Evolutionary conservation across 35 echinoderm and acorn worm species (phyloP).

Genomic region (Apostichopus parvimensis): DNA sequence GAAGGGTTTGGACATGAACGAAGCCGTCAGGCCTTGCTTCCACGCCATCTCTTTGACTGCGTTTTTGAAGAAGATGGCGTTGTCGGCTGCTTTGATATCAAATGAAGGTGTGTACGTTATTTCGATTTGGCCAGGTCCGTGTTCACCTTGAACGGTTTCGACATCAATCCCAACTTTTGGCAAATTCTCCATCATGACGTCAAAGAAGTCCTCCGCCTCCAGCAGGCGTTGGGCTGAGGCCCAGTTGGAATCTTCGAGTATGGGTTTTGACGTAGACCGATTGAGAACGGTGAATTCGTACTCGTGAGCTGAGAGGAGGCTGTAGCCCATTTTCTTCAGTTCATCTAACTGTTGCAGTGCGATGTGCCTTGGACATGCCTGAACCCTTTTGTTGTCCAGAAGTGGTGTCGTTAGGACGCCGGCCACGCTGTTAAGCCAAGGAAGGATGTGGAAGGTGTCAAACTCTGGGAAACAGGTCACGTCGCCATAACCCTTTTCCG

Average conservation of each 20-base stretch:
- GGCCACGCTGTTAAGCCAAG: conserved; percentile 71
- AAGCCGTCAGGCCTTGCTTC: conserved; percentile 61
- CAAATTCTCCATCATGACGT: conserved; percentile 39
- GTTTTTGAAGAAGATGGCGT: conserved; percentile 67
- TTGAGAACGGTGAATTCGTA: conserved; percentile 71
- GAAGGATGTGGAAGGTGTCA: conserved; percentile 61
- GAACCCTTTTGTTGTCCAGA: conserved; percentile 37
- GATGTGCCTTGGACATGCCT: conserved; percentile 54
- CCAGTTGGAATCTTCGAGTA: conserved; percentile 29
- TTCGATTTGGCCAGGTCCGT: conserved; percentile 68
- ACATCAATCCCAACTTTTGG: conserved; percentile 63
- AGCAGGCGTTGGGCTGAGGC: conserved; percentile 36
- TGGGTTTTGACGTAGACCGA: conserved; percentile 46
- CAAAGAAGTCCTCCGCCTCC: conserved; percentile 38
- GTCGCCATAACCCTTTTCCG: conserved; percentile 49
- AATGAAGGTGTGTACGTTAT: conserved; percentile 72
- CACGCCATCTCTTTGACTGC: conserved; percentile 75
- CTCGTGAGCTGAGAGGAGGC: conserved; percentile 64
- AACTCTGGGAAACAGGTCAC: conserved; percentile 64
- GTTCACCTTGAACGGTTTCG: conserved; percentile 66
- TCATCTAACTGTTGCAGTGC: conserved; percentile 55
- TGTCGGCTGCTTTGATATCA: conserved; percentile 78
- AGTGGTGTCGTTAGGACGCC: conserved; percentile 39
- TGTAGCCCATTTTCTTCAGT: conserved; percentile 69
- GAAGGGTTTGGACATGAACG: conserved; percentile 76